Evolutionary conservation across 35 echinoderm and acorn worm species (phyloP).

Genomic region (Ophioderma brevispina): DNA sequence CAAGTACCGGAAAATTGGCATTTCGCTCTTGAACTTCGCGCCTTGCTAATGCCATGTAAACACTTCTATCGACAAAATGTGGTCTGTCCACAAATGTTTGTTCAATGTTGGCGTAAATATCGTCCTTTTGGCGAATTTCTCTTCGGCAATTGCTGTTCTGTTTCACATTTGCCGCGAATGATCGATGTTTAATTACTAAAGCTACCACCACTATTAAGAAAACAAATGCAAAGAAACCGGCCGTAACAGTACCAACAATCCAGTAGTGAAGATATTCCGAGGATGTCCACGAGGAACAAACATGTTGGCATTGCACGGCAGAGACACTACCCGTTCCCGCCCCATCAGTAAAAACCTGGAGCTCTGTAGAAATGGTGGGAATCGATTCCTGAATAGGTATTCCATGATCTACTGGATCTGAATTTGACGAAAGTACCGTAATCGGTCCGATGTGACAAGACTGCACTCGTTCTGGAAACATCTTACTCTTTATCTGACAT

Average conservation of each 20-base stretch:
- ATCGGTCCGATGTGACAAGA: not conserved
- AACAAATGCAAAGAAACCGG: not conserved
- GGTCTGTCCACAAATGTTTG: not conserved
- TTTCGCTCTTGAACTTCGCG: not conserved
- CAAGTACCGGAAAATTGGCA: not conserved
- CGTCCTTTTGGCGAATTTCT: not conserved
- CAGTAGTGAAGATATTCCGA: not conserved
- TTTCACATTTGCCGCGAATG: not conserved
- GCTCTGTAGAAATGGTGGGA: not conserved
- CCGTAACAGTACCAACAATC: not conserved
- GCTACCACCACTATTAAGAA: not conserved
- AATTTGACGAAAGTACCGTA: not conserved
- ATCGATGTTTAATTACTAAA: not conserved
- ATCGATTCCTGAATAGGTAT: not conserved
- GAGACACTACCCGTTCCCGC: not conserved
- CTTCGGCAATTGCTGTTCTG: not conserved
- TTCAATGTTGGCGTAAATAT: not conserved
- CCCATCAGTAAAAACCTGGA: not conserved
- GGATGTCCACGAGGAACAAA: not conserved
- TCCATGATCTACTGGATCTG: not conserved
- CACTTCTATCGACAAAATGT: not conserved
- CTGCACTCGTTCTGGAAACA: not conserved
- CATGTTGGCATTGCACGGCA: not conserved
- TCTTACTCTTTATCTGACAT: not conserved
- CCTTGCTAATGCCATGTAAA: not conserved